Base-by-base conservation (phyloP, 2,113 vertebrate genomes). In the Speoplatyrhinus poulsoni region DNA sequence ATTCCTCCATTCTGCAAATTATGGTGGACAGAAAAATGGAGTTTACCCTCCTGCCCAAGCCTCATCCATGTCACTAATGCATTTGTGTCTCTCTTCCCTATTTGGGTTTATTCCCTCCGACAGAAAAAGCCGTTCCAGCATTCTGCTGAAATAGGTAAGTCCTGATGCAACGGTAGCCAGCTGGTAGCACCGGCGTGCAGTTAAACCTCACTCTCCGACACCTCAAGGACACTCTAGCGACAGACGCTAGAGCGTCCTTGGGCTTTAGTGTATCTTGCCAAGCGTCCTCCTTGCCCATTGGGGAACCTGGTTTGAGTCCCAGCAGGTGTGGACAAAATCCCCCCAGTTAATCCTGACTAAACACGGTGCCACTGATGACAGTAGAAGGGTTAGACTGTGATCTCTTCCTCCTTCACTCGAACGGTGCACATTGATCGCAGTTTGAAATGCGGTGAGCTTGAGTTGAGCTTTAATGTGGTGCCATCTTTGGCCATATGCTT, bases 91-190 rank as follows among this genome's bases (percentile, higher is more conserved):
- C 85, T 93, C 88, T 89, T 82, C 88, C 87, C 84, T 73, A 85
- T 70, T 85, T 82, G 89, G 89, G 87, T 88, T 90, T 88, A 89
- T 90, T 86, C 88, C 87, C 89, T 85, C 78, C 87, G 89, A 92
- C 91, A 93, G 92, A 92, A 80, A 92, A 92, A 80, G 89, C 88
- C 84, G 85, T 85, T 56, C 65, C 79, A 80, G 85, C 72, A 83
- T 80, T 80, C 80, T 87, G 86, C 76, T 88, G 91, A 93, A 41
- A 93, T 93, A 90, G 92, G 92, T 93, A 93, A 93, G 92, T 93
- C 70, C 69, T 26, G 26, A 56, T 41, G 68, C 64, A 62, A 64
- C 64, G 60, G 56, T 64, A 65, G 46, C 58, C 74, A 61, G 66
- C 74, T 71, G 57, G 57, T 53, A 46, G 49, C 57, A 16, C 12